These are phyloP conservation scores for Rhopalosiphum padi DNA, from an alignment of 1,140 invertebrate species.

Conservation along the genomic window DNA sequence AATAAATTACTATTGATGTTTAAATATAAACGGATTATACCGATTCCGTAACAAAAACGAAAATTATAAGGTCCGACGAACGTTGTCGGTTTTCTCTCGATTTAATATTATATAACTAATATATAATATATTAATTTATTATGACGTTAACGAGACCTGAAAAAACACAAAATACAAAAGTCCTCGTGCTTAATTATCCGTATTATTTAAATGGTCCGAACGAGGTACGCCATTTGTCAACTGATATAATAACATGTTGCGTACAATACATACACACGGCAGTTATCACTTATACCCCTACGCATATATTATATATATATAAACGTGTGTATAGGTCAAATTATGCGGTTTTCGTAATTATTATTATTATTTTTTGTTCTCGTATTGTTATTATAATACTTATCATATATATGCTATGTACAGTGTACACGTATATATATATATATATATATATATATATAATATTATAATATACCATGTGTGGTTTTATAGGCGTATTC, in stretches of 20 bases:
- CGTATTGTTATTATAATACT: neutral
- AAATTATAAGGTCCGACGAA: too few relatives aligned
- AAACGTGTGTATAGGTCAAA: neutral
- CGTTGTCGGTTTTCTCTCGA: neutral
- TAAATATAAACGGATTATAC: too few relatives aligned
- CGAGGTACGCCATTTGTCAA: constrained; percentile 2
- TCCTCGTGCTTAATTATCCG: constrained; percentile 2
- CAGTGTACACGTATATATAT: neutral
- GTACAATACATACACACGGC: neutral
- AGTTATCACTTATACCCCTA: neutral
- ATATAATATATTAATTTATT: too few relatives aligned
- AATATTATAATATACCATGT: neutral
- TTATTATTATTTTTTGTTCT: neutral
- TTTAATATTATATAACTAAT: too few relatives aligned
- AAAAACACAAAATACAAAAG: neutral
- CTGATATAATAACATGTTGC: neutral
- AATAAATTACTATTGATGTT: neutral
- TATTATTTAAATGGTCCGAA: constrained; percentile 12
- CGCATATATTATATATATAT: neutral
- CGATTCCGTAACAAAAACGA: too few relatives aligned
- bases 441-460: neutral
- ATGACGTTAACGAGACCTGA: neutral
- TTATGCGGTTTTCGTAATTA: neutral
- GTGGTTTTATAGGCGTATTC: neutral
- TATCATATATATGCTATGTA: neutral